Evolutionary conservation across 2,113 vertebrate genomes (phyloP).

Genomic region (Lampris megalopsis): DNA sequence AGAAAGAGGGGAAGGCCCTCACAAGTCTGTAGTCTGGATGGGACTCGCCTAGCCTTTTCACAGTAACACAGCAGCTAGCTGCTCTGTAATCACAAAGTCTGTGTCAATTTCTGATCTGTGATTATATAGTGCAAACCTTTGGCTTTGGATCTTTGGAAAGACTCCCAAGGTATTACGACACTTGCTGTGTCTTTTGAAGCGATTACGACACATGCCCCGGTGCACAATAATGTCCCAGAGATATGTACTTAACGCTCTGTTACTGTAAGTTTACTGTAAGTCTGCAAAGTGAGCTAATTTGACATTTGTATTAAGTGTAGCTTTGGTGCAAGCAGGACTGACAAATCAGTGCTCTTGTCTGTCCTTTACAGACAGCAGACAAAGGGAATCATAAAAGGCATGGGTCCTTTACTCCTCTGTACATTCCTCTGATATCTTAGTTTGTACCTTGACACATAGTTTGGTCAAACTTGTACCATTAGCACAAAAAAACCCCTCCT

Average conservation of each 20-base stretch:
- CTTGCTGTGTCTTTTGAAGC: not conserved
- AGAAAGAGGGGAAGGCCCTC: slow-evolving; percentile 55
- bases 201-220: slow-evolving; percentile 40
- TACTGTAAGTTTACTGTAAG: too few species aligned
- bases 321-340: not conserved
- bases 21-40: slow-evolving; percentile 46
- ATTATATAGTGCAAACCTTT: slow-evolving; percentile 62
- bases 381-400: slow-evolving; percentile 1
- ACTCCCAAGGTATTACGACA: slow-evolving; percentile 48
- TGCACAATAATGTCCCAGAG: slow-evolving; percentile 44
- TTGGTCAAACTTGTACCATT: too few species aligned
- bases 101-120: slow-evolving; percentile 42
- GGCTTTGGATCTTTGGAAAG: slow-evolving; percentile 42
- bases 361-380: slow-evolving; percentile 15
- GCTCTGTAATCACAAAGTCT: slow-evolving; percentile 37
- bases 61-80: slow-evolving; percentile 42
- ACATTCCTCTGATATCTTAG: slow-evolving; percentile 2
- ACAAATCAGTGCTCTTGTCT: slow-evolving; percentile 25
- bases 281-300: too few species aligned
- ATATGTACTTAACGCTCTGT: not conserved
- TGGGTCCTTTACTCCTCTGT: not conserved
- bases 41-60: slow-evolving; percentile 49
- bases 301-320: not conserved
- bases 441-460: not conserved
- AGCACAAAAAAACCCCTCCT: too few species aligned